These are phyloP conservation scores for Eumaeus atala DNA, from an alignment of 1,140 invertebrate species.

Conservation along the genomic window DNA sequence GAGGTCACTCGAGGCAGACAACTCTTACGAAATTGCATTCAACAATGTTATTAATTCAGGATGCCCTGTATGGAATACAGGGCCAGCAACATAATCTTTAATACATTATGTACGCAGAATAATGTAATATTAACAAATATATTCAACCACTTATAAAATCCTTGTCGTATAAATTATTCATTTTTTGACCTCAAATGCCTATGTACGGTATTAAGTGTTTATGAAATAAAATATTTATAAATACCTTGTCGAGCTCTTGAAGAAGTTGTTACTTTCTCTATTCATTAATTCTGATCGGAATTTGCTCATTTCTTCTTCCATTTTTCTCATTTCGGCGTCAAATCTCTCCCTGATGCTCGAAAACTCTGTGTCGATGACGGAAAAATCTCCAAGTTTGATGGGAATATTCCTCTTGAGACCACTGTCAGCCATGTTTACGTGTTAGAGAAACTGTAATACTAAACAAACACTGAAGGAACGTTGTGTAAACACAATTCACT, in stretches of 20 bases:
- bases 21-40: slow-evolving; percentile 51
- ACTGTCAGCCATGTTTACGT: slow-evolving; percentile 81
- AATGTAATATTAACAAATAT: slow-evolving; percentile 40
- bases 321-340: slow-evolving; percentile 96
- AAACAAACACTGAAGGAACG: slow-evolving; percentile 63
- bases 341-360: slow-evolving; percentile 96
- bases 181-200: too few relatives aligned
- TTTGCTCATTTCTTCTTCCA: slow-evolving; percentile 98
- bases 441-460: slow-evolving; percentile 51
- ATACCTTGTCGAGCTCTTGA: slow-evolving; percentile 90
- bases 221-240: slow-evolving; percentile 36
- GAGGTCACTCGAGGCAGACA: slow-evolving; percentile 46
- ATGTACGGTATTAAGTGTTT: not conserved
- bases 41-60: slow-evolving; percentile 60
- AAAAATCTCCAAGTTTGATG: slow-evolving; percentile 94
- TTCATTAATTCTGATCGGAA: slow-evolving; percentile 95
- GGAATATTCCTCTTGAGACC: slow-evolving; percentile 91
- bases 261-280: slow-evolving; percentile 91
- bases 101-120: slow-evolving; percentile 39
- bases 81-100: slow-evolving; percentile 40
- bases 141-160: slow-evolving; percentile 1
- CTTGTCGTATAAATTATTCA: not conserved
- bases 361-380: slow-evolving; percentile 97
- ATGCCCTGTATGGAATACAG: slow-evolving; percentile 65
- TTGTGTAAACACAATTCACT: slow-evolving; percentile 66